These are phyloP conservation scores for Lasioglossum zephyrum DNA, from an alignment of 2,888 invertebrate genomes.

Conservation along the genomic window DNA sequence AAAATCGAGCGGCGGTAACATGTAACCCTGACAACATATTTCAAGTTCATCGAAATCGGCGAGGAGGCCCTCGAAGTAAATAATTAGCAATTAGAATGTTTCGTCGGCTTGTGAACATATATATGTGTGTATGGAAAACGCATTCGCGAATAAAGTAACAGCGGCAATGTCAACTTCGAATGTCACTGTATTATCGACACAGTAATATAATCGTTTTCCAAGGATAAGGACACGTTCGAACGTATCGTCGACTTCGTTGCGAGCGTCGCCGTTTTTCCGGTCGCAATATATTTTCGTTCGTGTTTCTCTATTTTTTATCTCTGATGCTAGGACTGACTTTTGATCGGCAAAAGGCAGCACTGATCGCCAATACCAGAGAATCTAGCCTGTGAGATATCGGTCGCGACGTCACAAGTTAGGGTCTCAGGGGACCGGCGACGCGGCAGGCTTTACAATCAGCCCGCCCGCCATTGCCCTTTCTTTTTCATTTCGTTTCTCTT, in stretches of 20 bases:
- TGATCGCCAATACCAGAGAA: slow-evolving; percentile 89
- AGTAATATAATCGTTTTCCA: slow-evolving; percentile 14
- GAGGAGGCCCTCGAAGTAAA: no score
- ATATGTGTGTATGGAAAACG: background rate
- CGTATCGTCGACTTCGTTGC: background rate
- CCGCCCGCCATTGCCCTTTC: slow-evolving; percentile 79
- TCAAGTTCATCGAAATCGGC: no score
- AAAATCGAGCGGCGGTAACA: no score
- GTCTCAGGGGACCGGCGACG: slow-evolving; percentile 91
- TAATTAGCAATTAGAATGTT: no score
- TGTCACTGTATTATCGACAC: slow-evolving; percentile 27
- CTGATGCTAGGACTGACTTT: slow-evolving; percentile 78
- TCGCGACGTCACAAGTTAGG: slow-evolving; percentile 90
- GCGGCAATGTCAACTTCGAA: slow-evolving; percentile 1
- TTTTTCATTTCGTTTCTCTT: background rate
- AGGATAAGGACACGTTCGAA: slow-evolving; percentile 33
- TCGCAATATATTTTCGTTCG: slow-evolving; percentile 11
- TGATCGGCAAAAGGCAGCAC: slow-evolving; percentile 84
- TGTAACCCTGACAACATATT: no score
- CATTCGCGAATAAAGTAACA: background rate
- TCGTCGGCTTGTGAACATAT: background rate
- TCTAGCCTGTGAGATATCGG: slow-evolving; percentile 89
- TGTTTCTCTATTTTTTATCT: slow-evolving; percentile 59
- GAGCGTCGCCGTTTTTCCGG: slow-evolving; percentile 43
- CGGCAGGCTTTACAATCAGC: slow-evolving; percentile 84